A percentile compares a stretch with the other conserved stretches of the same genome.
phyloP scores from a whole-genome alignment of 1,140 invertebrate species.

The Orussus abietinus region DNA sequence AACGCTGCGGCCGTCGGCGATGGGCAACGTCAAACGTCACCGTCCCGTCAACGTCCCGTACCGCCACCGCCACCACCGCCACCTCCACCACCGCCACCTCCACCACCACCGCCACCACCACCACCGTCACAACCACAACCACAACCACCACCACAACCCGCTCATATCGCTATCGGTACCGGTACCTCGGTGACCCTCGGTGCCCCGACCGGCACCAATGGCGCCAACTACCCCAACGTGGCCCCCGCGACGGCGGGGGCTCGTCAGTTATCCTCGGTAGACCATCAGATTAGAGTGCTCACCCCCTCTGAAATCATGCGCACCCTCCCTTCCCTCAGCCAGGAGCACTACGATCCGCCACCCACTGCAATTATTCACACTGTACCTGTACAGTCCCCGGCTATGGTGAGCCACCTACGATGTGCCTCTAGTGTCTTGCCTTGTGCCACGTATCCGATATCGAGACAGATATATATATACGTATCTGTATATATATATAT shows the following conservation, averaged over 20 bases:
- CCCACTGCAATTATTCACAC: conserved; percentile 55
- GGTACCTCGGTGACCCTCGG: too few species aligned
- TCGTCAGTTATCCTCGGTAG: conserved; percentile 54
- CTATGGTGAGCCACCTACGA: conserved; percentile 59
- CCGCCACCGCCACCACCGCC: conserved; percentile 4
- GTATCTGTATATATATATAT: too few species aligned
- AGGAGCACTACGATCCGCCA: conserved; percentile 66
- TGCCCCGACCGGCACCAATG: conserved; percentile 34
- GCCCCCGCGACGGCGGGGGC: conserved; percentile 31
- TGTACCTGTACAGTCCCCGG: conserved; percentile 53
- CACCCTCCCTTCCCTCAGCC: conserved; percentile 74
- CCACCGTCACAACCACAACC: too few species aligned
- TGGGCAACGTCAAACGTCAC: too few species aligned
- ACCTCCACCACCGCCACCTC: neutral
- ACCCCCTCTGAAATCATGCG: conserved; percentile 83
- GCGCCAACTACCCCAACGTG: conserved; percentile 33
- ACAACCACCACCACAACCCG: conserved; percentile 20
- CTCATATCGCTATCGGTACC: conserved; percentile 3
- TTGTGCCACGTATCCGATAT: conserved; percentile 45
- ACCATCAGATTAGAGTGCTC: conserved; percentile 79
- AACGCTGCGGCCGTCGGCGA: too few species aligned
- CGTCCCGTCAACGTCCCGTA: too few species aligned
- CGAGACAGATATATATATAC: too few species aligned
- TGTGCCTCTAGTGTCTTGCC: conserved; percentile 50
- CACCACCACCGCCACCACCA: too few species aligned